Conservation (phyloP, 2,113 vertebrate genomes). For the Gambusia affinis region DNA sequence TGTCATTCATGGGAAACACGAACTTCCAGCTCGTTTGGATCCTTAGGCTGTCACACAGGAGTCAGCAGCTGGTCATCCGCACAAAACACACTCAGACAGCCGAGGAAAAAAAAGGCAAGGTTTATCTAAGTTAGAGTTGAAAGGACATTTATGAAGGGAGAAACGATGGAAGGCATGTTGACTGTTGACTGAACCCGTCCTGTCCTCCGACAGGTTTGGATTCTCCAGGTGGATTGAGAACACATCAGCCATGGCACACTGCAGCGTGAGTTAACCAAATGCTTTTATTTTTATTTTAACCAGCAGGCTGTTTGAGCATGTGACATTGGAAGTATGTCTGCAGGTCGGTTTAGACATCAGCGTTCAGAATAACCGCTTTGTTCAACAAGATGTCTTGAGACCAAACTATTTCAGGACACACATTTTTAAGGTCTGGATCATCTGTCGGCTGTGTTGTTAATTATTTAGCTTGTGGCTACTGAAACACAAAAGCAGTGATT, state of each 20-base stretch:
- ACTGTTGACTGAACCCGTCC: not conserved
- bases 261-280: slow-evolving; percentile 67
- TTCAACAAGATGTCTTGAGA: slow-evolving; percentile 1
- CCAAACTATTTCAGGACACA: not conserved
- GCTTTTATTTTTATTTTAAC: not conserved
- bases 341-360: not conserved
- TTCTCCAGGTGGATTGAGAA: slow-evolving; percentile 46
- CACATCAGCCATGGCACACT: slow-evolving; percentile 73
- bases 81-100: slow-evolving; percentile 5
- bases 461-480: not conserved
- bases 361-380: slow-evolving; percentile 13
- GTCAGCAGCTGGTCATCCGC: slow-evolving; percentile 31
- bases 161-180: not conserved
- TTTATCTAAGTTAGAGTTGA: not conserved
- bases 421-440: not conserved
- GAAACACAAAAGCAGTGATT: not conserved
- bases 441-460: not conserved
- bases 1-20: slow-evolving; percentile 56
- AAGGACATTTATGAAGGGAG: not conserved
- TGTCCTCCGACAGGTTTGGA: slow-evolving; percentile 37
- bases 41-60: slow-evolving; percentile 17
- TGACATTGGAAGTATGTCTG: not conserved
- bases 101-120: not conserved
- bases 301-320: not conserved
- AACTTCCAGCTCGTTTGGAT: slow-evolving; percentile 61